Conservation (phyloP, 2,888 invertebrate genomes). For the Camptogramma bilineatum region DNA sequence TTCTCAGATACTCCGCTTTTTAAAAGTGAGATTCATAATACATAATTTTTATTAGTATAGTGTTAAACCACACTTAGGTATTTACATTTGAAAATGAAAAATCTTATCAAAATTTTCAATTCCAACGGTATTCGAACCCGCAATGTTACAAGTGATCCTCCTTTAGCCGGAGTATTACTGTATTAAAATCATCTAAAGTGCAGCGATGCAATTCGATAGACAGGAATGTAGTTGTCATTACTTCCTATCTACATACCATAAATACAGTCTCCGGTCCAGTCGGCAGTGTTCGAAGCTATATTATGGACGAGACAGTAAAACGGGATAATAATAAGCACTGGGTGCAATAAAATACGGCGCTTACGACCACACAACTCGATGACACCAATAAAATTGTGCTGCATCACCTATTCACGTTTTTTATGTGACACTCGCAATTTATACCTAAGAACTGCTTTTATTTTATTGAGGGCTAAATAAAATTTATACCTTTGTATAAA, state of each 20-base stretch:
- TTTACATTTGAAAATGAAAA: too few species aligned
- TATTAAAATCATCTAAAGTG: too few species aligned
- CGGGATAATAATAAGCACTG: constrained; percentile 66
- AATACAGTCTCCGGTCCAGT: constrained; percentile 18
- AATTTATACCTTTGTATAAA: constrained; percentile 17
- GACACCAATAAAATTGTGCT: constrained; percentile 65
- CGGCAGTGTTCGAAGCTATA: constrained; percentile 32
- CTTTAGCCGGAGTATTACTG: too few species aligned
- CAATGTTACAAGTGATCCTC: too few species aligned
- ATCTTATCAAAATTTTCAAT: too few species aligned
- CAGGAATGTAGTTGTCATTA: not conserved
- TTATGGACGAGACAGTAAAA: constrained; percentile 53
- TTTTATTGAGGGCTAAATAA: constrained; percentile 51
- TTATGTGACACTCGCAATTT: constrained; percentile 64
- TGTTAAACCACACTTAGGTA: too few species aligned
- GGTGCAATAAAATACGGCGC: constrained; percentile 64
- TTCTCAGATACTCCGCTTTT: too few species aligned
- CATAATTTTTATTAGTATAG: too few species aligned
- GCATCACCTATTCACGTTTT: constrained; percentile 59
- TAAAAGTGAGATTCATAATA: too few species aligned
- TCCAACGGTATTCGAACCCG: too few species aligned
- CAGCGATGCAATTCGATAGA: not conserved
- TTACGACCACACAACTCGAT: constrained; percentile 67
- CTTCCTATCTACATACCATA: not conserved
- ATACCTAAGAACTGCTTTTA: constrained; percentile 61